phyloP scores from a whole-genome alignment of 1,140 invertebrate species.

The Heliconius eleuchia region DNA sequence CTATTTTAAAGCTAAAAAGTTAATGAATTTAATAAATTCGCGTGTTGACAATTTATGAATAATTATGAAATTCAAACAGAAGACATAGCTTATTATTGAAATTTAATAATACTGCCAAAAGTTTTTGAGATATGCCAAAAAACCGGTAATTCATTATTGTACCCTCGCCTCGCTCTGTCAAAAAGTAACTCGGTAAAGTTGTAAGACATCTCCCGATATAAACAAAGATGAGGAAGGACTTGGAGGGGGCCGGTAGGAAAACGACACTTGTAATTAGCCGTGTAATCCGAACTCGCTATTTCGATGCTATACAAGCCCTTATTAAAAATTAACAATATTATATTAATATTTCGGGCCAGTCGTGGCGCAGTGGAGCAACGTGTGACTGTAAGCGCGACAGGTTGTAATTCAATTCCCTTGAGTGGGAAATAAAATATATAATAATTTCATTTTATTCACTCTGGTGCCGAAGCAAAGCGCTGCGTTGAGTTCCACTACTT shows the following conservation, averaged over 20 bases:
- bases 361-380: no score
- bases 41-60: neutral
- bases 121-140: slow-evolving; percentile 37
- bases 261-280: slow-evolving; percentile 71
- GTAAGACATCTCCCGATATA: slow-evolving; percentile 23
- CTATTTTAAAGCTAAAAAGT: neutral
- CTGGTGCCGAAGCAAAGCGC: no score
- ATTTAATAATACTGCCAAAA: slow-evolving; percentile 25
- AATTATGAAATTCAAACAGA: neutral
- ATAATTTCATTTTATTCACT: no score
- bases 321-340: slow-evolving; percentile 67
- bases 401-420: no score
- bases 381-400: no score
- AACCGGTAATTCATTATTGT: slow-evolving; percentile 42
- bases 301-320: slow-evolving; percentile 54
- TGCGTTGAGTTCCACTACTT: no score
- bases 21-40: neutral
- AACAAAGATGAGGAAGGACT: slow-evolving; percentile 29
- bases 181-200: slow-evolving; percentile 29
- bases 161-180: slow-evolving; percentile 23
- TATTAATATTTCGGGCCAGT: no score
- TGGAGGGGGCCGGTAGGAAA: slow-evolving; percentile 34
- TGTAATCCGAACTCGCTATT: slow-evolving; percentile 61
- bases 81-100: slow-evolving; percentile 6
- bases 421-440: no score